phyloP scores from a whole-genome alignment of 2,888 invertebrate species.

The Ochropleura plecta region DNA sequence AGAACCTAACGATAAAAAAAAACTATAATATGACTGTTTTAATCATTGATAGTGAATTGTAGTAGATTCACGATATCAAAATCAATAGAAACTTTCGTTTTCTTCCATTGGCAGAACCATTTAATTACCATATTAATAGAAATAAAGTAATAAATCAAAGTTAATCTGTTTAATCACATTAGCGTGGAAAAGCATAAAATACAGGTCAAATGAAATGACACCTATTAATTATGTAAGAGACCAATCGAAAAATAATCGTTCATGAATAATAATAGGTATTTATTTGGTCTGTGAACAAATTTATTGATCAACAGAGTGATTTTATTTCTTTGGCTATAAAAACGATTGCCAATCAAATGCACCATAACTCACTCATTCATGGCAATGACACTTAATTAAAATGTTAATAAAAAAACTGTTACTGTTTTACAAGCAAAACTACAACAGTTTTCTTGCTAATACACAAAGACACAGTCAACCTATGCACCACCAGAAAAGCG shows the following conservation, averaged over 20 bases:
- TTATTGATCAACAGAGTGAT: constrained; percentile 51
- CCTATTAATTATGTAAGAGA: constrained; percentile 53
- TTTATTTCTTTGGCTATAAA: constrained; percentile 37
- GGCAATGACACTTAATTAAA: constrained; percentile 18
- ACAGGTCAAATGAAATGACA: constrained; percentile 53
- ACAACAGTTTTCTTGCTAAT: not conserved
- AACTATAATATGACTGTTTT: not conserved
- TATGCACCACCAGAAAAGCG: not conserved
- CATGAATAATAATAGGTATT: constrained; percentile 48
- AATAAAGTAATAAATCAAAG: constrained; percentile 40
- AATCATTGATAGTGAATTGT: not conserved
- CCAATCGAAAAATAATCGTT: constrained; percentile 46
- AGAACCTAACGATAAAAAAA: too few species aligned
- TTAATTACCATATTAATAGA: constrained; percentile 50
- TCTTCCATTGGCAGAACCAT: constrained; percentile 49
- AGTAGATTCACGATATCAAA: constrained; percentile 9
- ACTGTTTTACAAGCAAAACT: too few species aligned
- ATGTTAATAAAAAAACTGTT: not conserved
- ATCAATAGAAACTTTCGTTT: constrained; percentile 42
- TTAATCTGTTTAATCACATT: constrained; percentile 55
- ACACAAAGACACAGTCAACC: not conserved
- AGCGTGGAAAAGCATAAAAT: constrained; percentile 46
- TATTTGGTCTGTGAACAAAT: constrained; percentile 46
- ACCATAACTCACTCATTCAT: constrained; percentile 23
- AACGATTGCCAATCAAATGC: constrained; percentile 33